Evolutionary conservation across 2,888 invertebrate species (phyloP).

Genomic region (Oxystoma pomonae): DNA sequence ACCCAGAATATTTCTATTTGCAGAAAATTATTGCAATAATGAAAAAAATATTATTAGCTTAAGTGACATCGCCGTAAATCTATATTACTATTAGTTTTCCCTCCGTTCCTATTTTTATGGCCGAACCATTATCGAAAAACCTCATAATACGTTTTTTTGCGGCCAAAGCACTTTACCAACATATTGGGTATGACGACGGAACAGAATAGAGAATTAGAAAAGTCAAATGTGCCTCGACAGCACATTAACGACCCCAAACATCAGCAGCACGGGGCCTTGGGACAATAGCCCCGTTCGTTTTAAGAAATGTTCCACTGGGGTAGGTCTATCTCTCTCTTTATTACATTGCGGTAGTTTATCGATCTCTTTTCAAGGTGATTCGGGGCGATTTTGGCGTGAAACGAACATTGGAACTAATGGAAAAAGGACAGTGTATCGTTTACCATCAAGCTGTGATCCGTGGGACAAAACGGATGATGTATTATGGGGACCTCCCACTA

Average conservation of each 20-base stretch:
- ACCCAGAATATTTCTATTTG: too few relatives aligned
- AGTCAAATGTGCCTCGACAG: slow-evolving; percentile 2
- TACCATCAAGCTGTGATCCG: slow-evolving; percentile 37
- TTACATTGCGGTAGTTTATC: not conserved
- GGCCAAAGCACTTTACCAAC: not conserved
- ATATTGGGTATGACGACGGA: not conserved
- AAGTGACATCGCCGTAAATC: too few relatives aligned
- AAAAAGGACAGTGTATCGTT: slow-evolving; percentile 28
- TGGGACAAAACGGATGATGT: slow-evolving; percentile 46
- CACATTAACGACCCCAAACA: slow-evolving; percentile 2
- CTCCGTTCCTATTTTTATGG: not conserved
- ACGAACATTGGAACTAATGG: slow-evolving; percentile 18
- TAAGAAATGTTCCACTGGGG: not conserved
- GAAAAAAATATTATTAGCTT: too few relatives aligned
- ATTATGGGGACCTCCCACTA: slow-evolving; percentile 46
- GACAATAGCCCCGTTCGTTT: not conserved
- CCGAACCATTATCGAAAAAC: not conserved
- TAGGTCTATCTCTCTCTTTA: not conserved
- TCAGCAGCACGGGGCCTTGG: not conserved
- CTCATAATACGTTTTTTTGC: not conserved
- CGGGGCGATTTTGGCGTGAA: not conserved
- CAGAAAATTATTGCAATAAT: too few relatives aligned
- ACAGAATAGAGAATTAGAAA: not conserved
- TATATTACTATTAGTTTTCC: too few relatives aligned
- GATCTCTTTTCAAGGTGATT: not conserved